Evolutionary conservation across 1,140 invertebrate genomes (phyloP).

Genomic region (Druon quercuslanigerum): DNA sequence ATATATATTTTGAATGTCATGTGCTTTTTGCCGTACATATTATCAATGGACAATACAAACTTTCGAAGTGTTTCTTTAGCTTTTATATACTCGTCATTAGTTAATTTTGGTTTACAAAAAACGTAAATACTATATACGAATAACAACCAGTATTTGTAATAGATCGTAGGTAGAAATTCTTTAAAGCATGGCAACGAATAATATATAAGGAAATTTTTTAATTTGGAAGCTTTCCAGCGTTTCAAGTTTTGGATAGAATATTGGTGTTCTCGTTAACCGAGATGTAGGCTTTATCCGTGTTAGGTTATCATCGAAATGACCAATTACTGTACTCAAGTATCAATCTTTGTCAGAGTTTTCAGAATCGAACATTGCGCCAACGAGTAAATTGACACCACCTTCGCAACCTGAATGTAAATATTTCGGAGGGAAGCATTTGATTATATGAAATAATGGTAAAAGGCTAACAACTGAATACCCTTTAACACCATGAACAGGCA

Average conservation of each 20-base stretch:
- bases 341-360: no score
- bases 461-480: slow-evolving; percentile 41
- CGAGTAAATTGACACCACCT: slow-evolving; percentile 47
- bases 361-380: slow-evolving; percentile 37
- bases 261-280: no score
- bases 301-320: no score
- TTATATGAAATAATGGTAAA: slow-evolving; percentile 49
- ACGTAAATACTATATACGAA: slow-evolving; percentile 41
- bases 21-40: slow-evolving; percentile 1
- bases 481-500: slow-evolving; percentile 46
- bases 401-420: slow-evolving; percentile 48
- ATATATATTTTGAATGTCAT: slow-evolving; percentile 31
- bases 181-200: no score
- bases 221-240: no score
- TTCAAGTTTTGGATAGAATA: no score
- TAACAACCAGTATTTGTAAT: slow-evolving; percentile 50
- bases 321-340: no score
- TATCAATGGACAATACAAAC: slow-evolving; percentile 15
- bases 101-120: slow-evolving; percentile 43
- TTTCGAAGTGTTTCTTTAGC: slow-evolving; percentile 23
- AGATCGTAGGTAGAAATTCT: no score
- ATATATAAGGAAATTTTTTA: no score
- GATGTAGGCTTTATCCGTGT: no score
- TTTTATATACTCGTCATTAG: slow-evolving; percentile 28
- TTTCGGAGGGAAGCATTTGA: slow-evolving; percentile 51